Evolutionary conservation across 2,888 invertebrate genomes (phyloP), one percentile per base, ranked within the genome.

Genomic region (Liposcelis brunnea): DNA sequence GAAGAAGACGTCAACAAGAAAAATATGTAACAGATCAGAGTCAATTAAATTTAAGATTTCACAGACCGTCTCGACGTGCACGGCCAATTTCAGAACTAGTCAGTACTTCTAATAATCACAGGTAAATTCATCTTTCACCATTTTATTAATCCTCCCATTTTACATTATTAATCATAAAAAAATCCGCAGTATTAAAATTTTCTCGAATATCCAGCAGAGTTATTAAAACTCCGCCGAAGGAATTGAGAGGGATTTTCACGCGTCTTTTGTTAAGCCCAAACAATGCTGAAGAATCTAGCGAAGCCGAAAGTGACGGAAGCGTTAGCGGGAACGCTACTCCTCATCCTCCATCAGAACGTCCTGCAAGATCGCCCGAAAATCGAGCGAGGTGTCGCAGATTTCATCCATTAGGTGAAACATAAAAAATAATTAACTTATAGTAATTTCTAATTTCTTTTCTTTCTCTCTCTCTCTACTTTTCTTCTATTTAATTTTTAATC

Each of bases 11-110:
- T 54, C 75, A 82, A 54, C 76, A 69, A 47, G 86, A 86, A 51
- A 89, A 89, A 65, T 87, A 87, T 65, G 81, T 86, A 19, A 77
- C 79, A 21, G 87, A 87, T 66, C 80, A 82, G 49, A 76, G 81
- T 49, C 84, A 87, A 59, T 66, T 86, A 55, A 82, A 83, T 64
- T 70, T 86, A 55, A 71, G 82, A 49, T 85, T 85, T 67, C 77
- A 79, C 57, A 67, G 85, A 52, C 80, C 78, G n/a, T 56, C 14
- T n/a, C 34, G 19, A 14, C 35, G 14, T 14, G 31, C 43, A 32
- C 38, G 44, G 14, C 15, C 37, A n/a, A 14, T 46, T n/a, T 32
- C 34, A 45, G 47, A 38, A 14, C 16, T 14, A 14, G 45, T 21
- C 26, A 4, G 11, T 26, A 26, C 26, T 11, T 18, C 42, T 16